Evolutionary conservation across 2,888 invertebrate species (phyloP), one percentile per base, ranked within the genome.

Genomic region (Heteromurus nitidus): DNA sequence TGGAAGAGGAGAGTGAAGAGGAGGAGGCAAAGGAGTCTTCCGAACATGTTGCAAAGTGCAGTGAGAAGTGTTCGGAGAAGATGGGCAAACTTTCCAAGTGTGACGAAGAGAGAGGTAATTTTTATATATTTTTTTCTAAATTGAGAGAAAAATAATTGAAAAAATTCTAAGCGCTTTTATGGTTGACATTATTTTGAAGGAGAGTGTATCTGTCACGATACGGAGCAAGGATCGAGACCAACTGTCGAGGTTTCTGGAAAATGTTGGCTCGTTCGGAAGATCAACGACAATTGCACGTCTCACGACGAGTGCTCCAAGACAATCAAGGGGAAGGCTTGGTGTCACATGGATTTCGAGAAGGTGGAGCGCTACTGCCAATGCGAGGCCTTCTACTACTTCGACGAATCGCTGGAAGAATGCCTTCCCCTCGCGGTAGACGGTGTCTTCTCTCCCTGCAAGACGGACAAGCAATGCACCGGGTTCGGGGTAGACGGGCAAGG

Each of bases 361-460:
- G 2, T 9, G 2, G n/a, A 7, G 1, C 2, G 31, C 28, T 73
- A 58, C 28, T 73, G 73, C 64, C 26, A 44, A 28, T 73, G 73
- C 26, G 73, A 73, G 24, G 24, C 31, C 26, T 62, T 62, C 64
- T 9, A 73, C 22, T 73, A 73, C 26, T 73, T 47, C 18, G 73
- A 73, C 22, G 64, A 62, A 0, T 9, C 11, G 0, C 31, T 62
- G 11, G 20, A 28, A 9, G 73, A 73, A 47, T 73, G 73, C 24
- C 73, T 73, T 16, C 47, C n/a, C 0, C 18, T 73, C n/a, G 73
- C 73, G 13, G 3, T 9, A 2, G 47, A 62, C 16, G 73, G 73
- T 2, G 18, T 73, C 3, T n/a, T 13, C 20, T 73, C 73, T 7
- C 47, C 62, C 7, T 73, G 73, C 73, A 62, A 73, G 26, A 73